A percentile compares a stretch with the other conserved stretches of the same genome.
Evolutionary conservation across 92 coral and sea anemone genomes (phyloP).

Genomic region (Desmophyllum pertusum): DNA sequence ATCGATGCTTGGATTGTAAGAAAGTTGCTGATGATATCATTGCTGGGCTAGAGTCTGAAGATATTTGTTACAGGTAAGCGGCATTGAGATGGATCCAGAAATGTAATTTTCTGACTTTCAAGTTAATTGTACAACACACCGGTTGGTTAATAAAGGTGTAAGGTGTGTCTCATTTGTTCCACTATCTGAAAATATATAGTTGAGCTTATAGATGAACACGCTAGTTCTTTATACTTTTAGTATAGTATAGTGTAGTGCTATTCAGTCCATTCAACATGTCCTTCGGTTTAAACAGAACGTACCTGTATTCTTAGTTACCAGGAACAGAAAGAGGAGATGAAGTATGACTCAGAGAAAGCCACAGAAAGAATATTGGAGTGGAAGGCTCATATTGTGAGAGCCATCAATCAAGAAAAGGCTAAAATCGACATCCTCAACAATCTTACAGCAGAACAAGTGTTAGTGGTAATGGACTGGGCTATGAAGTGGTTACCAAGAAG

Average conservation of each 20-base stretch:
- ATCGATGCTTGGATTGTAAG: conserved; percentile 19
- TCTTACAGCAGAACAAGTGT: conserved; percentile 27
- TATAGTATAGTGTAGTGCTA: background rate
- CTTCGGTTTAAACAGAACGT: too few species aligned
- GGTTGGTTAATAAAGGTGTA: background rate
- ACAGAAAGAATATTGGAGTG: conserved; percentile 42
- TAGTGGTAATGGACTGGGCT: conserved; percentile 60
- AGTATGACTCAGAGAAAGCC: conserved; percentile 43
- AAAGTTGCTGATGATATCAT: conserved; percentile 11
- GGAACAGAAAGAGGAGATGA: conserved; percentile 40
- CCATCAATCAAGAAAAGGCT: conserved; percentile 40
- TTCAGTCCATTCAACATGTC: conserved; percentile 9
- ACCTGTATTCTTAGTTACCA: conserved; percentile 40
- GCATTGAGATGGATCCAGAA: background rate
- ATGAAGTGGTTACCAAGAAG: conserved; percentile 49
- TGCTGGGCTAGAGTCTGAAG: conserved; percentile 14
- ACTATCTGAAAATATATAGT: background rate
- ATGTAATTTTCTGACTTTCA: background rate
- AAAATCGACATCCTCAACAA: conserved; percentile 34
- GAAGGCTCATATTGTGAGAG: conserved; percentile 40
- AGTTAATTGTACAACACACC: background rate
- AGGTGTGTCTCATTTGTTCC: too few species aligned
- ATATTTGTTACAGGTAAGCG: conserved; percentile 16
- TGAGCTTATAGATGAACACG: background rate
- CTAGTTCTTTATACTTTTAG: conserved; percentile 8